phyloP scores from a whole-genome alignment of 2,797 vertebrate species.

The Hipposideros larvatus region DNA sequence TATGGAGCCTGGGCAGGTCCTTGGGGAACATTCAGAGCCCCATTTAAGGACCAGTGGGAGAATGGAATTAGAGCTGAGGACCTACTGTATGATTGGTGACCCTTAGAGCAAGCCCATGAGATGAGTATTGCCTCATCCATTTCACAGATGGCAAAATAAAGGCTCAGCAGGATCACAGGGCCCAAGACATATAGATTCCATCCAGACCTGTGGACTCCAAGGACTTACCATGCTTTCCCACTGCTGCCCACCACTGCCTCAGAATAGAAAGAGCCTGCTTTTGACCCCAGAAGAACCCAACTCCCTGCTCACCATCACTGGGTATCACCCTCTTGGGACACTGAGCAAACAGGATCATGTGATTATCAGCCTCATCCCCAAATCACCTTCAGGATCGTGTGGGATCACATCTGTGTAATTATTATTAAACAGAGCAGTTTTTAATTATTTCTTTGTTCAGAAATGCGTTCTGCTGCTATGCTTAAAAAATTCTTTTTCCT shows the following conservation, averaged over 20 bases:
- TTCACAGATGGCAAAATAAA: not conserved
- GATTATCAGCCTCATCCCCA: not conserved
- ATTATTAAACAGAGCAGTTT: not conserved
- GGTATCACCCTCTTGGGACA: not conserved
- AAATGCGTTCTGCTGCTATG: not conserved
- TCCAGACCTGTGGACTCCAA: not conserved
- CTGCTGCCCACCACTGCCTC: accelerated
- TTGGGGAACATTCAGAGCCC: not conserved
- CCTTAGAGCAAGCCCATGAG: not conserved
- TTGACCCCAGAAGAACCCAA: not conserved
- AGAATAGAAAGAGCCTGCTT: not conserved
- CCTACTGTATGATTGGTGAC: not conserved
- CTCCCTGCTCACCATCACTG: not conserved
- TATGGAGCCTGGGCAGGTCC: accelerated
- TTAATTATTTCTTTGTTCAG: not conserved
- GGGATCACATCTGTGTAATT: not conserved
- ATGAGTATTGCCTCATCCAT: not conserved
- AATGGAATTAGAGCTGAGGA: not conserved
- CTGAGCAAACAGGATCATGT: not conserved
- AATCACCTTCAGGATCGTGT: not conserved
- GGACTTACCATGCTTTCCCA: not conserved
- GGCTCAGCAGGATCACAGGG: not conserved
- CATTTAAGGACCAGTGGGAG: not conserved
- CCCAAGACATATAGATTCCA: not conserved
- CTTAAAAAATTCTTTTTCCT: not conserved